Evolutionary conservation across 2,888 invertebrate species (phyloP), one percentile per base, ranked within the genome.

Genomic region (Lasioglossum malachurum): DNA sequence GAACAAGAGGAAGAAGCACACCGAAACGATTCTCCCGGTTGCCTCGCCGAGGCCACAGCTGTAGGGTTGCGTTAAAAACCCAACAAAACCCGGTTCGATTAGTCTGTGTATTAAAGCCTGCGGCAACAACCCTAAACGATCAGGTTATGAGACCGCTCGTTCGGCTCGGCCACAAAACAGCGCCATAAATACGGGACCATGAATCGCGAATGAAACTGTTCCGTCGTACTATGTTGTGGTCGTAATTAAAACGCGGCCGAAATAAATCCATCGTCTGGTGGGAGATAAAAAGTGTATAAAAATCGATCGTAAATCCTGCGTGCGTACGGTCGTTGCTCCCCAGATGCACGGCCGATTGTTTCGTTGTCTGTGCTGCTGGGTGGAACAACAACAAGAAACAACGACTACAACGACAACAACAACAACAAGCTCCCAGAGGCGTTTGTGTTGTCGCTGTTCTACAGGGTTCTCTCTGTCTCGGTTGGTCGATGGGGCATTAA

Each of bases 401-500:
- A 57, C 53, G n/a, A n/a, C 10, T 10, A n/a, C 49, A 1, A 49
- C 49, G 0, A 49, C 49, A 7, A 19, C 10, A n/a, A 12, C 57
- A 69, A 84, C 83, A 84, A 83, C 87, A 82, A 71, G 79, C 31
- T 86, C 69, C 80, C 77, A 23, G 16, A 27, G 60, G 77, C 83
- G 23, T 35, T 27, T 8, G n/a, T 74, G 73, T 85, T 78, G 64
- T 67, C 77, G 76, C 31, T 80, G 77, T 89, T 84, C 88, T 75
- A 89, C 85, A 85, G 89, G 89, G 80, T 84, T 60, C 83, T 53
- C 46, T 46, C 46, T 46, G 16, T 46, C 46, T 5, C 46, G 5
- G 16, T 46, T 86, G 87, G 86, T 90, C 90, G 90, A 89, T 91
- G 89, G 88, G 82, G 91, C 90, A 91, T 91, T 91, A 91, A 91